A percentile compares a stretch with the other conserved stretches of the same genome.
These are phyloP conservation scores for Rhamphomyia laevipes DNA, from an alignment of 2,888 invertebrate species.

Conservation along the genomic window DNA sequence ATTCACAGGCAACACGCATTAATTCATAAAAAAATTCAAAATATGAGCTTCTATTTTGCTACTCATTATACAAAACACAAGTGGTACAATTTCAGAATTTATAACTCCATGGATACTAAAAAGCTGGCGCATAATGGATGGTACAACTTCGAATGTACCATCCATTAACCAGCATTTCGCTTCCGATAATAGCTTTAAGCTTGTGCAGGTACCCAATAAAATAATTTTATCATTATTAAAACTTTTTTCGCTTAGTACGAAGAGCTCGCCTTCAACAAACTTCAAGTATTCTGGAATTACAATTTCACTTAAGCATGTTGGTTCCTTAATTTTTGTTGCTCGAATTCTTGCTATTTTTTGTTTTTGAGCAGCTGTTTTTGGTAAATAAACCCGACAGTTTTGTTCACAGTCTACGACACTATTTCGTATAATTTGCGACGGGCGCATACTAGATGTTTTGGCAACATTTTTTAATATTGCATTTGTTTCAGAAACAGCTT, in stretches of 20 bases:
- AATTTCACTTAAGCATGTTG: conserved; percentile 1
- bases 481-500: too few relatives aligned
- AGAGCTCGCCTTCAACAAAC: conserved; percentile 3
- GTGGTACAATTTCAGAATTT: conserved; percentile 2
- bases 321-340: neutral
- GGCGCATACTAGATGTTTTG: too few relatives aligned
- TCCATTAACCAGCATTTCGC: conserved; percentile 6
- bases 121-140: conserved; percentile 5
- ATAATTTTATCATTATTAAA: conserved; percentile 7
- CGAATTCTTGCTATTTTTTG: too few relatives aligned
- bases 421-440: neutral
- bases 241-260: conserved; percentile 3
- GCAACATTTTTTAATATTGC: too few relatives aligned
- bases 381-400: neutral
- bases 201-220: conserved; percentile 5
- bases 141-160: conserved; percentile 7
- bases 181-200: conserved; percentile 6
- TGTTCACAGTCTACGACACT: neutral
- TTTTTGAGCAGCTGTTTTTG: neutral
- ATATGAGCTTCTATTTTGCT: neutral
- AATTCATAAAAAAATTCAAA: conserved; percentile 6
- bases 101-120: conserved; percentile 5
- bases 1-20: conserved; percentile 1
- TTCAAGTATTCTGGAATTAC: conserved; percentile 2
- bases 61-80: conserved; percentile 5